These are phyloP conservation scores for Huso huso DNA, from an alignment of 2,797 vertebrate species.

Conservation along the genomic window DNA sequence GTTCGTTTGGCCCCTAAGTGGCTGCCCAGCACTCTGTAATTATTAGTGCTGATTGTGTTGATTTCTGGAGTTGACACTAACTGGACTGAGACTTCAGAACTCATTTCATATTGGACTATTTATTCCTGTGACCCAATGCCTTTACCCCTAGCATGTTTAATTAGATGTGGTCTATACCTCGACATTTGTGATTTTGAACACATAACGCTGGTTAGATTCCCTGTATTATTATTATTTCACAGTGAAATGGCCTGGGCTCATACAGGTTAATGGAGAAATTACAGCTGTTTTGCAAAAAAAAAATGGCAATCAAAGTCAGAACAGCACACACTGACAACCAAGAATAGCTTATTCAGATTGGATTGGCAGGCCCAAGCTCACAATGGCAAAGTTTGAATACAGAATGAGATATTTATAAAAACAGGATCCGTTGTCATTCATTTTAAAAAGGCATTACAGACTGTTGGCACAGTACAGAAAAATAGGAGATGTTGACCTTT, in stretches of 20 bases:
- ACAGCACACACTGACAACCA: slow-evolving; percentile 68
- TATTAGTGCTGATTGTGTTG: too few species aligned
- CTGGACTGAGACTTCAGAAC: too few species aligned
- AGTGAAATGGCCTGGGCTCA: slow-evolving; percentile 32
- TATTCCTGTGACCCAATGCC: too few species aligned
- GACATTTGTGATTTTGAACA: slow-evolving; percentile 29
- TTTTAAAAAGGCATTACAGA: slow-evolving; percentile 80
- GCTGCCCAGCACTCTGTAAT: too few species aligned
- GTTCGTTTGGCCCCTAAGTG: too few species aligned
- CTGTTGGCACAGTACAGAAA: slow-evolving; percentile 68
- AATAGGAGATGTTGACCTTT: slow-evolving; percentile 92
- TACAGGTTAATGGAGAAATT: slow-evolving; percentile 56
- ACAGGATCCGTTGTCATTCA: slow-evolving; percentile 74
- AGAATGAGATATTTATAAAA: slow-evolving; percentile 78
- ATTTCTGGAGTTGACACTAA: too few species aligned
- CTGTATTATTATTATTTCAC: slow-evolving; percentile 6
- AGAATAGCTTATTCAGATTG: slow-evolving; percentile 79
- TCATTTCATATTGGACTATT: too few species aligned
- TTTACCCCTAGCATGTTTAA: too few species aligned
- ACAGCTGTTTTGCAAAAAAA: slow-evolving; percentile 60
- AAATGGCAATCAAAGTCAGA: slow-evolving; percentile 73
- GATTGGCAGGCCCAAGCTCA: slow-evolving; percentile 57
- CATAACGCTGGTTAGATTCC: slow-evolving; percentile 1
- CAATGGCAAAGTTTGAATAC: slow-evolving; percentile 78
- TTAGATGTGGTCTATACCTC: too few species aligned